Percentiles rank a stretch among this genome's conserved stretches.
Evolutionary conservation across 1,140 invertebrate genomes (phyloP).

Genomic region (Physella acuta): DNA sequence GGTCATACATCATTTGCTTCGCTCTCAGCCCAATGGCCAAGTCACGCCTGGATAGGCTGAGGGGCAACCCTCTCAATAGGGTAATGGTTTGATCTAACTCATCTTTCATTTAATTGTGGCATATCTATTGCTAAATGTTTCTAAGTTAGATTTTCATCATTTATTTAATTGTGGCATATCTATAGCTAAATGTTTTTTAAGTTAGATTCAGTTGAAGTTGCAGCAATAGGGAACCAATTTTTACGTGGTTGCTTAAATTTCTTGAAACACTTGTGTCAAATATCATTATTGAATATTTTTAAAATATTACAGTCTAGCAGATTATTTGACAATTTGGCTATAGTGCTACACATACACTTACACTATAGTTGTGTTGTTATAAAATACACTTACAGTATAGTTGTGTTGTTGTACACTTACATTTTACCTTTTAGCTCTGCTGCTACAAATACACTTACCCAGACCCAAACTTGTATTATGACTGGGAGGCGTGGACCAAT

Average conservation of each 20-base stretch:
- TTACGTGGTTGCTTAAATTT: too few species aligned
- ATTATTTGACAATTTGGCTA: background rate
- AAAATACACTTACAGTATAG: background rate
- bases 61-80: conserved; percentile 7
- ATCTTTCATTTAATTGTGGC: too few species aligned
- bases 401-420: background rate
- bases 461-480: background rate
- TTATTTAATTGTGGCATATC: too few species aligned
- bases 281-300: too few species aligned
- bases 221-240: too few species aligned
- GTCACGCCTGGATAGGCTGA: background rate
- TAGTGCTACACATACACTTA: background rate
- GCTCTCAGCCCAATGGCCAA: background rate
- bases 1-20: background rate
- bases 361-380: background rate
- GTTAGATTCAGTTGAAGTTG: too few species aligned
- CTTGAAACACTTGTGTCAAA: too few species aligned
- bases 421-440: background rate
- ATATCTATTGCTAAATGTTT: too few species aligned
- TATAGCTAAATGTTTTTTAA: too few species aligned
- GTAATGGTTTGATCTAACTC: too few species aligned
- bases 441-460: background rate
- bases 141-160: too few species aligned
- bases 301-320: background rate
- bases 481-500: background rate